These are phyloP conservation scores for Sander lucioperca DNA, from an alignment of 2,113 vertebrate genomes.

Conservation along the genomic window DNA sequence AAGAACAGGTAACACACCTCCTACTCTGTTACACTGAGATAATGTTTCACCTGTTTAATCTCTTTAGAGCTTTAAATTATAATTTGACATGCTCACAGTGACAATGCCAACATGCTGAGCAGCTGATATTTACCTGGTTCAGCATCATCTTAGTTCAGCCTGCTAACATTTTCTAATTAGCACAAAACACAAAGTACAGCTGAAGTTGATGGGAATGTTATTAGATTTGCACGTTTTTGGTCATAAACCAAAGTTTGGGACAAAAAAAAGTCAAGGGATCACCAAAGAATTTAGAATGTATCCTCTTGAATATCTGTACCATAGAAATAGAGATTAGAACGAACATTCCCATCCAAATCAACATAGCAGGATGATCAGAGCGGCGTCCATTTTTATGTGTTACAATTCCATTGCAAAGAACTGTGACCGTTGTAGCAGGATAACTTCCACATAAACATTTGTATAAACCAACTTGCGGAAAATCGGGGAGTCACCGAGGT, in stretches of 20 bases:
- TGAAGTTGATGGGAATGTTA: background rate
- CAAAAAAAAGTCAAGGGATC: background rate
- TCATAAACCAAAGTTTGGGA: background rate
- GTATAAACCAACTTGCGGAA: no score
- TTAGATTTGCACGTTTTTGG: background rate
- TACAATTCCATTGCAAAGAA: background rate
- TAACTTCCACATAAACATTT: background rate
- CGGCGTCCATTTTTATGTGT: background rate
- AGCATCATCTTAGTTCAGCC: background rate
- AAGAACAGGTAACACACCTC: conserved; percentile 65
- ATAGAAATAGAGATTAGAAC: background rate
- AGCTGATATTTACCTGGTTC: background rate
- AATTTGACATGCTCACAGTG: background rate
- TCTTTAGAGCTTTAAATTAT: background rate
- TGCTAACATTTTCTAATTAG: background rate
- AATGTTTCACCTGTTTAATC: background rate
- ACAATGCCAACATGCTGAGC: background rate
- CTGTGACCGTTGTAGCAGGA: background rate
- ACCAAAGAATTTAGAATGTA: no score
- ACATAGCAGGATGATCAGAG: background rate
- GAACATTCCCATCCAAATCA: background rate
- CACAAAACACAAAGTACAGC: background rate
- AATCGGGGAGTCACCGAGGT: no score
- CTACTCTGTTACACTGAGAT: background rate
- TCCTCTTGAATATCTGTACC: background rate